phyloP scores from a whole-genome alignment of 2,888 invertebrate species.

The Cephus rjabovi region DNA sequence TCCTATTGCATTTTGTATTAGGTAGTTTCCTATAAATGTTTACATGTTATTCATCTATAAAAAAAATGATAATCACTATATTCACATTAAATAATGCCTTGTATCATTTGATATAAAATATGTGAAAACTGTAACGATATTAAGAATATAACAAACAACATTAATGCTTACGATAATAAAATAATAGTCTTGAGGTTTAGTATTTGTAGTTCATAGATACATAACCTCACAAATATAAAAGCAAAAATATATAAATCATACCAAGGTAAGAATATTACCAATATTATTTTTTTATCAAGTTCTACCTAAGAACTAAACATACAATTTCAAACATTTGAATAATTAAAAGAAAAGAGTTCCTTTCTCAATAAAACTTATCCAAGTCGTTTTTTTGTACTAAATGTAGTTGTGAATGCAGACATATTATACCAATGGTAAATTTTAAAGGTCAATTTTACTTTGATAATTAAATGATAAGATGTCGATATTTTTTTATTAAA shows the following conservation, averaged over 20 bases:
- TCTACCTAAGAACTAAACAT: not conserved
- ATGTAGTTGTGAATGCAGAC: not conserved
- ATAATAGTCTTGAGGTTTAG: not conserved
- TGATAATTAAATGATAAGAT: not conserved
- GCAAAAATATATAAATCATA: not conserved
- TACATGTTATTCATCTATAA: too few species aligned
- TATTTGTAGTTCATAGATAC: not conserved
- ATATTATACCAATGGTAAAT: not conserved
- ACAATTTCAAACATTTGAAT: not conserved
- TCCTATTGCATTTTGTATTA: too few species aligned
- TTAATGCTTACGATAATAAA: slow-evolving; percentile 1
- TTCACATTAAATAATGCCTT: not conserved
- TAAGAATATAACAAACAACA: not conserved
- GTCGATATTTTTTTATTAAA: not conserved
- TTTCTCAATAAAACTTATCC: not conserved
- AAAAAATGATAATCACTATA: not conserved
- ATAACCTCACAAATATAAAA: not conserved
- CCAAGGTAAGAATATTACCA: not conserved
- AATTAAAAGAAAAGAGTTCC: not conserved
- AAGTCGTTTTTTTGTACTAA: not conserved
- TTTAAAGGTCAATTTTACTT: not conserved
- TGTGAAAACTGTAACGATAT: not conserved
- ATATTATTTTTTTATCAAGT: not conserved
- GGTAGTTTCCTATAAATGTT: too few species aligned
- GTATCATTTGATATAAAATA: not conserved